phyloP scores from a whole-genome alignment of 1,140 invertebrate genomes.

The Lasioglossum baleicum region DNA sequence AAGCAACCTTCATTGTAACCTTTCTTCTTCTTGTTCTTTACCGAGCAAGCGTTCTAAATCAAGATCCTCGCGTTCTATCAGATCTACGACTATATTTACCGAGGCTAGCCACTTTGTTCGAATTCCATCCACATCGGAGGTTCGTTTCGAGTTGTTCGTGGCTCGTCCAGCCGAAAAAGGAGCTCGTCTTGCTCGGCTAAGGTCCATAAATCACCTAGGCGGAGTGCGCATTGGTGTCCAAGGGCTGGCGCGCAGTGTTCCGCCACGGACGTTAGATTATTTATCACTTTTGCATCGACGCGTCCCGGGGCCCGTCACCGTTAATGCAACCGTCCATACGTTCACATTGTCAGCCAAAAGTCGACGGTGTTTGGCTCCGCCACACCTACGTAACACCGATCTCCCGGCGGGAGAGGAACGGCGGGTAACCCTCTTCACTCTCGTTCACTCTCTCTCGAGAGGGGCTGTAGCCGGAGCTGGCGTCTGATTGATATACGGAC shows the following conservation, averaged over 20 bases:
- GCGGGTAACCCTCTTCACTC: conserved; percentile 57
- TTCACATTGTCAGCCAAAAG: conserved; percentile 40
- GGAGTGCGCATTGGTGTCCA: conserved; percentile 36
- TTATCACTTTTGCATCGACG: conserved; percentile 42
- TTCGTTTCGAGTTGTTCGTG: conserved; percentile 19
- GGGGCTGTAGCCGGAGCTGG: conserved; percentile 68
- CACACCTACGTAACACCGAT: conserved; percentile 26
- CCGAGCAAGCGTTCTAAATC: neutral
- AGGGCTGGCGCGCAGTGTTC: neutral
- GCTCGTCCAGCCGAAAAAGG: conserved; percentile 18
- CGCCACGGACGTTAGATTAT: conserved; percentile 28
- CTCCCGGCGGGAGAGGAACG: too few relatives aligned
- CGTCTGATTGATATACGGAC: conserved; percentile 80
- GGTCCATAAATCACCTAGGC: conserved; percentile 34
- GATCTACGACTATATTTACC: conserved; percentile 3
- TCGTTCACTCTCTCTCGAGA: conserved; percentile 35
- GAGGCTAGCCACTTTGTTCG: conserved; percentile 13
- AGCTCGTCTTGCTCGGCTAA: neutral
- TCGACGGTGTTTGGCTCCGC: neutral
- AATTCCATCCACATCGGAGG: conserved; percentile 4
- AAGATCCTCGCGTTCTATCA: neutral
- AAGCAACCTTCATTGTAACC: too few relatives aligned
- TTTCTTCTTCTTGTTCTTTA: too few relatives aligned
- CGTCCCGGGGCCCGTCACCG: conserved; percentile 15
- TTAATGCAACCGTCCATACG: conserved; percentile 42